Base-by-base conservation (phyloP, 2,888 invertebrate species). In the Yponomeuta malinellus region DNA sequence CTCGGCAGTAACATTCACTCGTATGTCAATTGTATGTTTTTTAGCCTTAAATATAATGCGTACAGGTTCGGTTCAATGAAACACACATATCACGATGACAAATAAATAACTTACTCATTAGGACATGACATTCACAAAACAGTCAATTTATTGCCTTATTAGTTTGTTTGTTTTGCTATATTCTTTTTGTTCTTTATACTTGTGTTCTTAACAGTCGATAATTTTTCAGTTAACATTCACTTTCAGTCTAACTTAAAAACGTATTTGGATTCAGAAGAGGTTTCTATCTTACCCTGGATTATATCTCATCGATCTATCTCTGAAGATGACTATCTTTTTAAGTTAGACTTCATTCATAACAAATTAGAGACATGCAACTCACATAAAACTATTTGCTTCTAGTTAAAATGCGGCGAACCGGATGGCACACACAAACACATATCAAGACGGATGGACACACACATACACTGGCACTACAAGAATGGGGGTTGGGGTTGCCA, bases 401-500 rank as follows among this genome's bases (percentile, higher is more conserved):
- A 92, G 91, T 83, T 91, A 90, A 70, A 88, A 15, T 59, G 52
- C 81, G 90, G 89, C 87, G 89, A 80, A 76, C 80, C 83, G 85
- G 86, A 59, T 81, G 88, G 86, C 79, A 90, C 86, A 89, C 84
- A 88, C 84, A 85, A 86, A 90, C 90, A 91, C 91, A 92, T 91
- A 91, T 92, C 91, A 91, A 90, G 91, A 90, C 82, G 89, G 90
- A 87, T 80, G 89, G 85, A 87, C 86, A 77, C 78, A 87, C 83
- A 88, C 82, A 71, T 72, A 91, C 88, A 90, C 88, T 88, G 82
- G 80, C 84, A 85, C 82, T 84, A 86, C 84, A 81, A 81, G 84
- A 85, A 85, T 83, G 85, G 79, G 81, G 83, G 81, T 79, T 78
- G 78, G 79, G 81, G 81, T 81, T 87, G 88, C 84, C 89, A 86